Evolutionary conservation across 1,140 invertebrate species (phyloP).

Genomic region (Agrilus planipennis): DNA sequence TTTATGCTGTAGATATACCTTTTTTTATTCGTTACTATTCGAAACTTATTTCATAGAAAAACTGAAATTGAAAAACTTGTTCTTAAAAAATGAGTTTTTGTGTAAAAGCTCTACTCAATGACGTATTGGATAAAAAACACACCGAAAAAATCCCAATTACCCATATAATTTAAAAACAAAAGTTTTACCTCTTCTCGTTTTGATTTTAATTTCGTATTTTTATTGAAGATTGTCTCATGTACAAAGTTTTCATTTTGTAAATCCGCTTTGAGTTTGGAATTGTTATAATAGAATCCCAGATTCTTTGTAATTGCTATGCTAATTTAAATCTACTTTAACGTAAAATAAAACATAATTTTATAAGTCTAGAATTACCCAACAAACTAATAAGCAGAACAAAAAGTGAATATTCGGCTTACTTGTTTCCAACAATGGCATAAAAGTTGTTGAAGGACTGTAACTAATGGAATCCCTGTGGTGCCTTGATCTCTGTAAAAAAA

Average conservation of each 20-base stretch:
- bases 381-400: not conserved
- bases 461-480: constrained; percentile 26
- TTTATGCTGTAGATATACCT: too few species aligned
- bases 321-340: not conserved
- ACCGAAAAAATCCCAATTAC: too few species aligned
- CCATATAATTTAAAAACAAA: too few species aligned
- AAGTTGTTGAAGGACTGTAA: constrained; percentile 23
- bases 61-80: too few species aligned
- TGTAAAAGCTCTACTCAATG: too few species aligned
- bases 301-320: not conserved
- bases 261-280: not conserved
- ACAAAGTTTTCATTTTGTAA: not conserved
- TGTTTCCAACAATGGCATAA: constrained; percentile 30
- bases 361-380: not conserved
- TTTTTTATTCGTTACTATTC: too few species aligned
- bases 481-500: constrained; percentile 26
- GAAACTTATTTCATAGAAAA: too few species aligned
- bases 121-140: too few species aligned
- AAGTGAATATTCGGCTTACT: constrained; percentile 22
- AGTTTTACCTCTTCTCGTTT: too few species aligned
- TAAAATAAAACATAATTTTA: not conserved
- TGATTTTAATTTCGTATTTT: too few species aligned
- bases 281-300: not conserved
- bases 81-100: too few species aligned
- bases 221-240: too few species aligned